A percentile compares a stretch with the other conserved stretches of the same genome.
Evolutionary conservation across 1,140 invertebrate genomes (phyloP).

Genomic region (Lepidotrigona ventralis): DNA sequence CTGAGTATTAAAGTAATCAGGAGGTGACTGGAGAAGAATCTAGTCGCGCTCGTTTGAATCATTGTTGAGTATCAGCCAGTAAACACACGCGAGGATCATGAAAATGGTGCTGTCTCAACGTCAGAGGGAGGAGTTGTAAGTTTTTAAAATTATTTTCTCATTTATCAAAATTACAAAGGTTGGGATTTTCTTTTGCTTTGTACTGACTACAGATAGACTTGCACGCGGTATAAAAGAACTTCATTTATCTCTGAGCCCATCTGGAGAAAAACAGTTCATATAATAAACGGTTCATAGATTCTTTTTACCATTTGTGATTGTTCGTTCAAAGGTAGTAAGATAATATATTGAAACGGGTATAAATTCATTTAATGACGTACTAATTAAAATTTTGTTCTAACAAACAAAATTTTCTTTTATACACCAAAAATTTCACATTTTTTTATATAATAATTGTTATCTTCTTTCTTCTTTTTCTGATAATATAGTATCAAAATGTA

Average conservation of each 20-base stretch:
- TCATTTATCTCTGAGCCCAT: neutral
- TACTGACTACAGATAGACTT: too few relatives aligned
- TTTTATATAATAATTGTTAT: neutral
- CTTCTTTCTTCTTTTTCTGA: neutral
- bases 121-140: conserved; percentile 99
- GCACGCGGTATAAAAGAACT: neutral
- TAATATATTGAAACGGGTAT: neutral
- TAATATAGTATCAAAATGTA: neutral
- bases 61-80: conserved; percentile 71
- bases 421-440: neutral
- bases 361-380: neutral
- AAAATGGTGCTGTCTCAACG: conserved; percentile 99
- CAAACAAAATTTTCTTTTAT: neutral
- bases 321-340: neutral
- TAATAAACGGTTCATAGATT: neutral
- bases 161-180: neutral
- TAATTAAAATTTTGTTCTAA: neutral
- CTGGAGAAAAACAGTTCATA: neutral
- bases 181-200: too few relatives aligned
- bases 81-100: conserved; percentile 84
- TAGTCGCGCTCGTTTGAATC: conserved; percentile 68
- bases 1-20: conserved; percentile 64
- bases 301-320: neutral
- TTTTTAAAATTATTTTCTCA: neutral
- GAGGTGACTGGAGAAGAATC: conserved; percentile 71